A percentile compares a stretch with the other conserved stretches of the same genome.
These are phyloP conservation scores for Diploptera punctata DNA, from an alignment of 2,888 invertebrate species.

Conservation along the genomic window DNA sequence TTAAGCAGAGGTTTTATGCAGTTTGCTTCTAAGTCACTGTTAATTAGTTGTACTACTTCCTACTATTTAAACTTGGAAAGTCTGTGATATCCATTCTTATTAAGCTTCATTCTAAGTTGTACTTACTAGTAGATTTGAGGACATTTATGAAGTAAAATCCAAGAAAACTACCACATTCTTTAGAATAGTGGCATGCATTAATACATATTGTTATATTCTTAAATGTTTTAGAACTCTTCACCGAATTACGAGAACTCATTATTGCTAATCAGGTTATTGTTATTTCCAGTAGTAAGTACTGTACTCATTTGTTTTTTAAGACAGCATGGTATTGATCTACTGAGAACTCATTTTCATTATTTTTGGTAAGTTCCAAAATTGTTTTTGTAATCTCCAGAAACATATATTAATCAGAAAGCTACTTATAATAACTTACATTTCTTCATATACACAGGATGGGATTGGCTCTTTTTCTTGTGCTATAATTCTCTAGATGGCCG, in stretches of 20 bases:
- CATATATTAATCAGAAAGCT: no score
- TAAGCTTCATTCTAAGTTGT: conserved; percentile 12
- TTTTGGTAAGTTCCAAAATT: no score
- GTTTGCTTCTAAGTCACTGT: conserved; percentile 15
- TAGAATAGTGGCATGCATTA: neutral
- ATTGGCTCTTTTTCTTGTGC: no score
- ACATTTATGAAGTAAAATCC: neutral
- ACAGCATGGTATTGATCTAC: conserved; percentile 24
- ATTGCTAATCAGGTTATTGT: neutral
- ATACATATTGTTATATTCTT: conserved; percentile 3
- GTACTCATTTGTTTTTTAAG: neutral
- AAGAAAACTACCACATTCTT: conserved; percentile 10
- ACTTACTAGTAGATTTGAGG: conserved; percentile 6
- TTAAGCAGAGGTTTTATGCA: conserved; percentile 16
- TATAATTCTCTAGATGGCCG: no score
- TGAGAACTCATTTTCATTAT: no score
- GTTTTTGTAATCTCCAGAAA: no score
- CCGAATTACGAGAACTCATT: conserved; percentile 23
- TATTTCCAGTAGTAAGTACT: conserved; percentile 7
- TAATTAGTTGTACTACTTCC: conserved; percentile 5
- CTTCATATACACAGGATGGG: no score
- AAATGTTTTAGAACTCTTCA: conserved; percentile 28
- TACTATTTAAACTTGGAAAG: conserved; percentile 15
- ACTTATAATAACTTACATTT: no score
- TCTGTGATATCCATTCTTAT: conserved; percentile 29